A percentile compares a stretch with the other conserved stretches of the same genome.
Conservation (phyloP, 2,797 vertebrate species). For the Podarcis siculus region DNA sequence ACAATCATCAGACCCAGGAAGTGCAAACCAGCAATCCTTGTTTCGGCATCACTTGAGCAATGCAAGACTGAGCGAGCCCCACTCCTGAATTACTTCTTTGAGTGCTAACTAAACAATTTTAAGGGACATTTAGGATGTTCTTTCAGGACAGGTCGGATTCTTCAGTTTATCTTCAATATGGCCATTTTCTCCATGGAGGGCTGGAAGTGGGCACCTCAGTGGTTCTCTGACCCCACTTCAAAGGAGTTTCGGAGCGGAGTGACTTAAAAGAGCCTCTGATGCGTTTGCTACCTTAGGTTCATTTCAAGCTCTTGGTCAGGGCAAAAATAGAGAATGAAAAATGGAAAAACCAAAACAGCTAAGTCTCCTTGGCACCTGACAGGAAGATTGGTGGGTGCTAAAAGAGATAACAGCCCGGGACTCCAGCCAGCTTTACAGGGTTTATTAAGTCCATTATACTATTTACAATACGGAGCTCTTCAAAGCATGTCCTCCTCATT, state of each 20-base stretch:
- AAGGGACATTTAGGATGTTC: background rate
- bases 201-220: background rate
- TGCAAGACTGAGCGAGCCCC: too few species aligned
- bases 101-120: background rate
- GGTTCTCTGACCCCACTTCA: background rate
- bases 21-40: background rate
- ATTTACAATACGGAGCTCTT: too few species aligned
- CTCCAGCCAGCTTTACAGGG: too few species aligned
- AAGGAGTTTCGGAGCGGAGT: background rate
- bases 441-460: too few species aligned
- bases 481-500: too few species aligned
- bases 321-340: slow-evolving; percentile 42
- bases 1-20: background rate
- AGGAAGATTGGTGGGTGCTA: too few species aligned
- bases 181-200: background rate
- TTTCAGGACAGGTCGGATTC: background rate
- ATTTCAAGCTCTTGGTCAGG: slow-evolving; percentile 42
- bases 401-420: too few species aligned
- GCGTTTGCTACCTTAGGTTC: background rate
- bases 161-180: background rate
- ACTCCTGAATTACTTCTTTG: background rate
- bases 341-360: background rate
- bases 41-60: background rate
- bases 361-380: slow-evolving; percentile 37
- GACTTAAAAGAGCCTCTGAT: slow-evolving; percentile 4